These are phyloP conservation scores for Rhinophrynus dorsalis DNA, from an alignment of 2,797 vertebrate genomes.

Conservation along the genomic window DNA sequence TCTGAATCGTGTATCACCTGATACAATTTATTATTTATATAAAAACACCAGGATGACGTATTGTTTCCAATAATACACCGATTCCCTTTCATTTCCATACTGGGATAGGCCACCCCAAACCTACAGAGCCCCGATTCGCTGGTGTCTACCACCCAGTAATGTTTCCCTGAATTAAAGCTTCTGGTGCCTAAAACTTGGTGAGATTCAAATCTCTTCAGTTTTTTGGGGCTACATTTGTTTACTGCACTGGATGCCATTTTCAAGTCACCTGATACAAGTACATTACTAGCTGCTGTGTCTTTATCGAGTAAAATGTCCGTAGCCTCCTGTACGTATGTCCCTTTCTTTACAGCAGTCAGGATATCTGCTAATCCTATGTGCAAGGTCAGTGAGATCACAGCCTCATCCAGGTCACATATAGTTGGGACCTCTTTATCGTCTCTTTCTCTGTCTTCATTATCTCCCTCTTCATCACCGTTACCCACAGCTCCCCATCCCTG, in stretches of 20 bases:
- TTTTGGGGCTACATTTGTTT: background rate
- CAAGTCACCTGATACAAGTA: background rate
- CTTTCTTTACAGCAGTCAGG: background rate
- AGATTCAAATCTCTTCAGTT: conserved; percentile 1
- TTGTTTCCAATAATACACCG: background rate
- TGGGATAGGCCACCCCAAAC: background rate
- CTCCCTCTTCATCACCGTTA: background rate
- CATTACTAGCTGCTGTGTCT: background rate
- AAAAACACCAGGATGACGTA: conserved; percentile 2
- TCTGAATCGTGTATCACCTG: background rate
- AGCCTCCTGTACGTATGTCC: background rate
- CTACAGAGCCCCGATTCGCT: background rate
- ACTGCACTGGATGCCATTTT: background rate
- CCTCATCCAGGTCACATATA: conserved; percentile 48
- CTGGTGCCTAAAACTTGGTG: conserved; percentile 57
- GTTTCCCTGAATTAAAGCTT: background rate
- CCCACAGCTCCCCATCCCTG: background rate
- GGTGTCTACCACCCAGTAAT: background rate
- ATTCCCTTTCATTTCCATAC: background rate
- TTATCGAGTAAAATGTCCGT: background rate
- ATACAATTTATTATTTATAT: background rate
- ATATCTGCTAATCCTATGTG: background rate
- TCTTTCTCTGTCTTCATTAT: background rate
- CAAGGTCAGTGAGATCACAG: conserved; percentile 2
- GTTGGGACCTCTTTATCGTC: background rate